Evolutionary conservation across 2,797 vertebrate genomes (phyloP).

Genomic region (Amblyraja radiata): DNA sequence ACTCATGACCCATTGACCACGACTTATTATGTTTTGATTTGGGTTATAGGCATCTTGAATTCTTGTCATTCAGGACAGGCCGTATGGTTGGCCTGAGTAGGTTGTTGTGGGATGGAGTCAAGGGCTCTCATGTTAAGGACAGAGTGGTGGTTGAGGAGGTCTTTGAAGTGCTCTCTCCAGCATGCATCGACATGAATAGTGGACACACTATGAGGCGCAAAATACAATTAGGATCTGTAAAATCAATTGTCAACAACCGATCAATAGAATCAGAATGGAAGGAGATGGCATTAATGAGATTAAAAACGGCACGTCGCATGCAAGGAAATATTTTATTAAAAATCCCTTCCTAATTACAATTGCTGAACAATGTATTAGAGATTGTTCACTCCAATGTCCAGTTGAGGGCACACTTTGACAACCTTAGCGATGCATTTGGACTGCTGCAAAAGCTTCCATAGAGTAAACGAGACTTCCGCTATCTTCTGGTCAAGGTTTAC

Average conservation of each 20-base stretch:
- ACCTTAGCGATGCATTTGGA: conserved; percentile 53
- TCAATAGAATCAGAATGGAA: not conserved
- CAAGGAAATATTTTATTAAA: not conserved
- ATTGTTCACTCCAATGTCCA: conserved; percentile 53
- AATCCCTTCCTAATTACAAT: not conserved
- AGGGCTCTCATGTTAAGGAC: no score
- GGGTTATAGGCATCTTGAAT: no score
- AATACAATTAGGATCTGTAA: not conserved
- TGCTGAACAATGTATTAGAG: not conserved
- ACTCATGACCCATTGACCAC: no score
- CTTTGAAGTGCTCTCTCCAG: no score
- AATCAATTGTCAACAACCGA: not conserved
- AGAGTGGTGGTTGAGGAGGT: no score
- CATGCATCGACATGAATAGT: not conserved
- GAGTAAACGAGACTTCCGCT: not conserved
- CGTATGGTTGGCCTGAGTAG: no score
- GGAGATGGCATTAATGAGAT: not conserved
- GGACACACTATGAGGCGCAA: not conserved
- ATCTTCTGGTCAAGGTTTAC: not conserved
- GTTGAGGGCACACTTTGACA: conserved; percentile 71
- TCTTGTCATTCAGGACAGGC: no score
- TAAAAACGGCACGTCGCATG: not conserved
- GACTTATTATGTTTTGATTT: no score
- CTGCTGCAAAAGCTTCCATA: conserved; percentile 47
- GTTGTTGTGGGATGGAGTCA: no score